Conservation (phyloP, 2,888 invertebrate genomes). For the Apamea anceps region DNA sequence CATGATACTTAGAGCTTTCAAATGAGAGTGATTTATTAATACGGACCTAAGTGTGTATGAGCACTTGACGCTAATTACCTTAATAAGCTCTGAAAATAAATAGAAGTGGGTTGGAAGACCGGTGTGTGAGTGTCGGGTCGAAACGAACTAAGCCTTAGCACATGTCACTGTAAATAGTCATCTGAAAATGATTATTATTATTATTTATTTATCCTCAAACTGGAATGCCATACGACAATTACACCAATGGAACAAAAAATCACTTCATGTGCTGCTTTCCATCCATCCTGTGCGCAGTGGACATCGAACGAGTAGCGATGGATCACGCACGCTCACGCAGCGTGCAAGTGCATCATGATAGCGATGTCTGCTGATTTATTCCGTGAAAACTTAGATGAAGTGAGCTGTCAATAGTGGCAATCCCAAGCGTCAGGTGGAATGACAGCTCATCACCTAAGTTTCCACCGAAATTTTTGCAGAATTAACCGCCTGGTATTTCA, state of each 20-base stretch:
- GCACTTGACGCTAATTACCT: constrained; percentile 16
- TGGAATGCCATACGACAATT: too few species aligned
- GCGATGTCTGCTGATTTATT: not conserved
- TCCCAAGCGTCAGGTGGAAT: too few species aligned
- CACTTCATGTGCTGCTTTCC: too few species aligned
- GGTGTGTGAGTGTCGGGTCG: not conserved
- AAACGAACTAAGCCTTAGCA: not conserved
- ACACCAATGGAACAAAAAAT: too few species aligned
- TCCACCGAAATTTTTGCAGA: not conserved
- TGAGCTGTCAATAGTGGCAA: not conserved
- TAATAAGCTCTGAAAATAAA: constrained; percentile 7
- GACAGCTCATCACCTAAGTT: too few species aligned
- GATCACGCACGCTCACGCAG: too few species aligned
- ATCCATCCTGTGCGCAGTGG: too few species aligned
- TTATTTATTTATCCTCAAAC: too few species aligned
- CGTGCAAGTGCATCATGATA: not conserved
- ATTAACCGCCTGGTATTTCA: not conserved
- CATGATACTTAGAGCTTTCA: constrained; percentile 20
- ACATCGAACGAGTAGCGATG: too few species aligned
- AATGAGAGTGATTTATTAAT: not conserved
- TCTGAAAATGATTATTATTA: too few species aligned
- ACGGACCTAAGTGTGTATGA: not conserved
- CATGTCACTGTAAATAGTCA: too few species aligned
- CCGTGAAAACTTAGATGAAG: not conserved
- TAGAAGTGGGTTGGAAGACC: not conserved